Percentiles rank a stretch among this genome's conserved stretches.
Evolutionary conservation across 1,140 invertebrate species (phyloP).

Genomic region (Trypoxylus dichotomus): DNA sequence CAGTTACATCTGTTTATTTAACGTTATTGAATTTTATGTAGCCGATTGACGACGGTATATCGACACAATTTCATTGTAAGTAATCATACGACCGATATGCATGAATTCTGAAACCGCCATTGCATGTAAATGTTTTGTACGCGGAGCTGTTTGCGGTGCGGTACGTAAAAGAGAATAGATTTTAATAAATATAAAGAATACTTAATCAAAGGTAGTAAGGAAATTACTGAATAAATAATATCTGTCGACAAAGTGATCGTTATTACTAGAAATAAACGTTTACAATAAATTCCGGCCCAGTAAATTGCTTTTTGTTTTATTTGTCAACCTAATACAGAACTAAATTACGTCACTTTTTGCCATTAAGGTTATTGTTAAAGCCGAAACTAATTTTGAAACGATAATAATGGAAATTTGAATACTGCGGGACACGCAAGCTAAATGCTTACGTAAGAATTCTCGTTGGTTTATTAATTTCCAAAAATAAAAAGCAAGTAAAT

Average conservation of each 20-base stretch:
- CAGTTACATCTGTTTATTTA: conserved; percentile 7
- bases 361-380: neutral
- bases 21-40: neutral
- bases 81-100: neutral
- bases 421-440: neutral
- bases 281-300: neutral
- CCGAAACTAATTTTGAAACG: neutral
- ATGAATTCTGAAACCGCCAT: neutral
- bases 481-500: neutral
- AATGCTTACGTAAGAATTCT: neutral
- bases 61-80: neutral
- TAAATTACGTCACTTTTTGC: neutral
- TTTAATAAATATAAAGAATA: neutral
- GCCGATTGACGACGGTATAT: neutral
- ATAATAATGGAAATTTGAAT: conserved; percentile 10
- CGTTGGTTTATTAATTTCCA: neutral
- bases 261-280: conserved; percentile 7
- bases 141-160: neutral
- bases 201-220: neutral
- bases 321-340: neutral
- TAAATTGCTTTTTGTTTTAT: neutral
- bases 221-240: neutral
- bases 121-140: conserved; percentile 1
- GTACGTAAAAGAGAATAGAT: neutral
- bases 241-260: neutral